These are phyloP conservation scores for Chaetophractus vellerosus DNA, from an alignment of 2,797 vertebrate species.

Conservation along the genomic window DNA sequence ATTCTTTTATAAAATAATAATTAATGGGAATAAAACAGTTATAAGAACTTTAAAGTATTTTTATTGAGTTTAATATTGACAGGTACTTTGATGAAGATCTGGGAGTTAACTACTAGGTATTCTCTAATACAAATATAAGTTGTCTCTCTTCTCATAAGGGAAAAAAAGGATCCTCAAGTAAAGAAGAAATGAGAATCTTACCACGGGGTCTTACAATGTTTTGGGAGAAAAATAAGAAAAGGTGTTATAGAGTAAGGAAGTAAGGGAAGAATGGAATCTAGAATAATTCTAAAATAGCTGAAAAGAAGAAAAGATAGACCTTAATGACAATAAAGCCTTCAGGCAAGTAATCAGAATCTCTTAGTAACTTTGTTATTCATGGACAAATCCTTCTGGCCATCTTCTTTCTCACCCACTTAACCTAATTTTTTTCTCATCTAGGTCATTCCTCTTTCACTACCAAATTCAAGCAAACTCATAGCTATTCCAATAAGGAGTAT, in stretches of 20 bases:
- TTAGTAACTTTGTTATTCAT: not conserved
- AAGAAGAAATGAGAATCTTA: constrained; percentile 63
- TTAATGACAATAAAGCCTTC: not conserved
- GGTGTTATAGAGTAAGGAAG: constrained; percentile 11
- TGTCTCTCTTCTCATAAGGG: not conserved
- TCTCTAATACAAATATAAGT: not conserved
- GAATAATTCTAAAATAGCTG: constrained; percentile 46
- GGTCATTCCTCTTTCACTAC: not conserved
- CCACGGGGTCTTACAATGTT: constrained; percentile 8
- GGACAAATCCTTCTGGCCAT: not conserved
- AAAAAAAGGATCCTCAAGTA: constrained; percentile 9
- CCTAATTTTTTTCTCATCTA: not conserved
- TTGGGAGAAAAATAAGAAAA: constrained; percentile 68
- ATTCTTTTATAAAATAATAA: constrained; percentile 51
- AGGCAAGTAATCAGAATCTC: not conserved
- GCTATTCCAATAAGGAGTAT: not conserved
- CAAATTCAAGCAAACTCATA: not conserved
- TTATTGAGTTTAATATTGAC: constrained; percentile 37
- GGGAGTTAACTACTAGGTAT: constrained; percentile 31
- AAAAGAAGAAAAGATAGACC: constrained; percentile 55
- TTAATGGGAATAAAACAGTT: constrained; percentile 54
- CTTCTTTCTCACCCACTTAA: not conserved
- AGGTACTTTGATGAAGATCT: constrained; percentile 20
- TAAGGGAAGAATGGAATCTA: constrained; percentile 52
- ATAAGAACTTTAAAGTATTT: constrained; percentile 54